Evolutionary conservation across 2,888 invertebrate genomes (phyloP).

Genomic region (Listrodromus nycthemerus): DNA sequence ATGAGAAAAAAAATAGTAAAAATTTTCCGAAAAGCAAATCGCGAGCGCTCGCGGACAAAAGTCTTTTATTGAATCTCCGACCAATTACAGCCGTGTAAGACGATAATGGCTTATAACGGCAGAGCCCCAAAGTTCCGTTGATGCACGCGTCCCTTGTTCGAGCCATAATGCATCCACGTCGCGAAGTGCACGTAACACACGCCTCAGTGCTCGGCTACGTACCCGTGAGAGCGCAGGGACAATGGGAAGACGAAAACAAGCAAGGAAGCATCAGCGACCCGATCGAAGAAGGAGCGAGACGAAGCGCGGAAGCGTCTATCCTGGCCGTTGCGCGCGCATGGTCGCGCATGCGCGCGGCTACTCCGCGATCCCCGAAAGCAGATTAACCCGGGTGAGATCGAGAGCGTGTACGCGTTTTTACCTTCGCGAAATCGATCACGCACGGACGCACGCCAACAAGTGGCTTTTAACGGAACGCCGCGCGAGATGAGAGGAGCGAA

Average conservation of each 20-base stretch:
- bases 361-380: slow-evolving; percentile 80
- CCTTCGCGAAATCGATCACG: slow-evolving; percentile 79
- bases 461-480: slow-evolving; percentile 79
- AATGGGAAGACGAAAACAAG: not conserved
- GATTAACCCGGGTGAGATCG: slow-evolving; percentile 75
- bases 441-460: slow-evolving; percentile 82
- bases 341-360: slow-evolving; percentile 64
- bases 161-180: not conserved
- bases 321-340: slow-evolving; percentile 60
- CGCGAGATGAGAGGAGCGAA: slow-evolving; percentile 52
- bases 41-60: too few relatives aligned
- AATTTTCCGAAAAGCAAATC: too few relatives aligned
- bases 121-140: not conserved
- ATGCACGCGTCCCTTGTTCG: not conserved
- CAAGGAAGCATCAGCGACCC: not conserved
- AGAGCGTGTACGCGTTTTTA: slow-evolving; percentile 74
- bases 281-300: slow-evolving; percentile 17
- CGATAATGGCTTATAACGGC: too few relatives aligned
- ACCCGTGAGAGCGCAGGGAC: slow-evolving; percentile 38
- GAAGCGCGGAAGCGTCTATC: slow-evolving; percentile 42
- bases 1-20: too few relatives aligned
- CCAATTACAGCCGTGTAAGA: too few relatives aligned
- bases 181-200: not conserved
- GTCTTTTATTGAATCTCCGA: too few relatives aligned
- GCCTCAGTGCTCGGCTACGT: not conserved